Evolutionary conservation across 2,888 invertebrate genomes (phyloP).

Genomic region (Drosophila pseudotalamancana): DNA sequence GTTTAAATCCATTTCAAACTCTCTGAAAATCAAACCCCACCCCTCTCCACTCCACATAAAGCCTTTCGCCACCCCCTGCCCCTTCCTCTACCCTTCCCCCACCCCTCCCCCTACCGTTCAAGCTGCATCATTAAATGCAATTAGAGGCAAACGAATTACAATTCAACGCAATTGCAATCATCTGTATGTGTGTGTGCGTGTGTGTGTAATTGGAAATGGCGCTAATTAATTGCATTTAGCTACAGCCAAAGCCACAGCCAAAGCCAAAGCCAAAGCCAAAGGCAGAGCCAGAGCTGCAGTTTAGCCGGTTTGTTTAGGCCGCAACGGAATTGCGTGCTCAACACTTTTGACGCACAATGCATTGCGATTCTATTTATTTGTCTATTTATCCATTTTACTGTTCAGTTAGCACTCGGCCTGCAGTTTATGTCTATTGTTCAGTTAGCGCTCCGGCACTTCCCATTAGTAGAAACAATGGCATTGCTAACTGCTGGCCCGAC

Average conservation of each 20-base stretch:
- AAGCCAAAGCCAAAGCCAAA: slow-evolving; percentile 20
- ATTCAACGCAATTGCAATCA: slow-evolving; percentile 47
- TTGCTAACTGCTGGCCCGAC: slow-evolving; percentile 19
- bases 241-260: slow-evolving; percentile 24
- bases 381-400: slow-evolving; percentile 15
- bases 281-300: slow-evolving; percentile 4
- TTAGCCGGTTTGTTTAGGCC: slow-evolving; percentile 3
- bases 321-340: slow-evolving; percentile 63
- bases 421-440: no score
- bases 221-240: slow-evolving; percentile 67
- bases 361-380: slow-evolving; percentile 27
- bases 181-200: slow-evolving; percentile 1
- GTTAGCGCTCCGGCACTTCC: slow-evolving; percentile 32
- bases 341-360: slow-evolving; percentile 57
- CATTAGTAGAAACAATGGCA: slow-evolving; percentile 59
- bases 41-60: no score
- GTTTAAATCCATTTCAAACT: slow-evolving; percentile 15
- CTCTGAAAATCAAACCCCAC: no score
- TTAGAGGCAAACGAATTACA: slow-evolving; percentile 51
- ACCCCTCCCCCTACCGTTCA: neutral
- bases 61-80: neutral
- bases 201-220: slow-evolving; percentile 35
- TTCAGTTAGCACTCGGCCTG: slow-evolving; percentile 21
- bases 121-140: slow-evolving; percentile 64
- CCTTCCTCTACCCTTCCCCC: neutral